Evolutionary conservation across 2,113 vertebrate genomes (phyloP), one percentile per base, ranked within the genome.

Genomic region (Engraulis encrasicolus): DNA sequence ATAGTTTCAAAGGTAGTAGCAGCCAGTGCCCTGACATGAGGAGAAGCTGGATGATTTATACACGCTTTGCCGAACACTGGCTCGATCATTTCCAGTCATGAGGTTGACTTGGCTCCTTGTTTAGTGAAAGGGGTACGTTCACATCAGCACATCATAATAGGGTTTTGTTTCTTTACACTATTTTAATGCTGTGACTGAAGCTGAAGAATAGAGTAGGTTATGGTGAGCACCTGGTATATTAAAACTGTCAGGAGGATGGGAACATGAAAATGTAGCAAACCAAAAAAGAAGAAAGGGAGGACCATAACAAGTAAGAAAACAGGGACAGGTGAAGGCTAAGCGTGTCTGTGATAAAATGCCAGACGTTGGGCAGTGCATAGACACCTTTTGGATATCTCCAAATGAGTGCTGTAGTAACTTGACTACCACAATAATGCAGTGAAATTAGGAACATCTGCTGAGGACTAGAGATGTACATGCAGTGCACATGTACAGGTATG

Each of bases 31-130:
- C 85, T 93, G 94, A 95, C 94, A 94, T n/a, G 92, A 89, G 93
- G 87, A 89, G 66, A n/a, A 85, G 83, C 79, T 84, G 87, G 50
- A 90, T 95, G 94, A 95, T 95, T 95, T 94, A 95, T 95, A 93
- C 83, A 87, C 89, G 89, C 78, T 84, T n/a, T 85, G 66, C 66
- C 14, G 66, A 9, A 23, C 3, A 15, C 27, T n/a, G 66, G 66
- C 66, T 74, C 66, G 66, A 74, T 34, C 66, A 74, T 74, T 74
- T 74, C 66, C 27, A 34, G 66, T 74, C 66, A 74, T 12, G 15
- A 74, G 31, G 12, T 27, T 5, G 23, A 74, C 34, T 27, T 74
- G n/a, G n/a, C n/a, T 74, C 34, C 9, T 45, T 45, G 3, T 45
- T 45, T 45, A 5, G 40, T 3, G n/a, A n/a, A n/a, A n/a, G n/a